Evolutionary conservation across 2,797 vertebrate species (phyloP).

Genomic region (Lepus oiostolus): DNA sequence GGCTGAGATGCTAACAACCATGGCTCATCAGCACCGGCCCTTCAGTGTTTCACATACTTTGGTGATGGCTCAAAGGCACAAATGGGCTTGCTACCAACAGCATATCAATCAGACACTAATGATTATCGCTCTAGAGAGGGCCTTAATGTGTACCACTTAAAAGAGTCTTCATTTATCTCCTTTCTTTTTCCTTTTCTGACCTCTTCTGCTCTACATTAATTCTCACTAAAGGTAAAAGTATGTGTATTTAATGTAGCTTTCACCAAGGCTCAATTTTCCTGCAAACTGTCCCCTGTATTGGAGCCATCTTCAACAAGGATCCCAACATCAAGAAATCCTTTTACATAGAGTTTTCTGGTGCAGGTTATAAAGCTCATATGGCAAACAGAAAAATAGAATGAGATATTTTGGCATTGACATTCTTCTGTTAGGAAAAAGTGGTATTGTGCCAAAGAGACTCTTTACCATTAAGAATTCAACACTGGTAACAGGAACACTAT

Average conservation of each 20-base stretch:
- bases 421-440: conserved; percentile 18
- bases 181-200: conserved; percentile 74
- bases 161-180: conserved; percentile 68
- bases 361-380: background rate
- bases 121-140: conserved; percentile 73
- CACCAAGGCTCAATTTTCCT: background rate
- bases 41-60: background rate
- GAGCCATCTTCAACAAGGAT: background rate
- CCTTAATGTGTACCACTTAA: conserved; percentile 64
- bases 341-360: background rate
- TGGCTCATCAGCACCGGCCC: conserved; percentile 58
- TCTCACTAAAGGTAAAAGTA: conserved; percentile 68
- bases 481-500: background rate
- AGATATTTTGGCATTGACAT: background rate
- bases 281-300: background rate
- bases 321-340: background rate
- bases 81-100: conserved; percentile 72
- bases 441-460: background rate
- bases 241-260: conserved; percentile 53
- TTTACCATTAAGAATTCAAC: background rate
- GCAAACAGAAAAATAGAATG: conserved; percentile 34
- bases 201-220: conserved; percentile 68
- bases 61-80: conserved; percentile 66
- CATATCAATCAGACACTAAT: conserved; percentile 74
- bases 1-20: conserved; percentile 49